A percentile compares a stretch with the other conserved stretches of the same genome.
phyloP scores from a whole-genome alignment of 2,797 vertebrate species.

The Staurois parvus region DNA sequence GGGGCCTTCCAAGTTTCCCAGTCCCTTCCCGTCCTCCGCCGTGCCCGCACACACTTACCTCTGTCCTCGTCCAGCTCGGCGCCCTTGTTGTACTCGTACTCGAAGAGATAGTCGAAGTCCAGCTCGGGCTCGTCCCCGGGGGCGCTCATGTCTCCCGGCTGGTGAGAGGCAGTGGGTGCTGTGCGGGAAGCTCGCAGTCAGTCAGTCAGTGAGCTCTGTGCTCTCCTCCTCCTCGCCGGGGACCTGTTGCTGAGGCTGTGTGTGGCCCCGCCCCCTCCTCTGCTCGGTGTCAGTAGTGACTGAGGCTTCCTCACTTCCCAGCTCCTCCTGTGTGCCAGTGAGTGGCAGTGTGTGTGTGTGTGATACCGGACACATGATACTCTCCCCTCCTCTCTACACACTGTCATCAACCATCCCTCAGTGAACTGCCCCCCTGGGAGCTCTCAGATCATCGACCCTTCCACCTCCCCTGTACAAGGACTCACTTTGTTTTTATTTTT shows the following conservation, averaged over 20 bases:
- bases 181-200: slow-evolving; percentile 50
- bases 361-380: too few relatives aligned
- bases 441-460: too few relatives aligned
- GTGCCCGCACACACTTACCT: slow-evolving; percentile 68
- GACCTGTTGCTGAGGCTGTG: slow-evolving; percentile 51
- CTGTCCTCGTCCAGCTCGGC: slow-evolving; percentile 69
- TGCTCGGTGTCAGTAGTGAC: not conserved
- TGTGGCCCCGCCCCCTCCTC: slow-evolving; percentile 48
- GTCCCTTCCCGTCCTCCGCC: too few relatives aligned
- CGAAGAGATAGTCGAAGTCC: slow-evolving; percentile 88
- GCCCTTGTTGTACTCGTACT: slow-evolving; percentile 86
- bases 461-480: too few relatives aligned
- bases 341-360: too few relatives aligned
- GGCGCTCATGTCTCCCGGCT: slow-evolving; percentile 78
- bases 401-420: too few relatives aligned
- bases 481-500: too few relatives aligned
- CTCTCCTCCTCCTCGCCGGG: slow-evolving; percentile 29
- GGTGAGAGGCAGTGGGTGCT: slow-evolving; percentile 25
- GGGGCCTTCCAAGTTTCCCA: not conserved
- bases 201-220: slow-evolving; percentile 23
- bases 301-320: slow-evolving; percentile 39
- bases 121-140: slow-evolving; percentile 84
- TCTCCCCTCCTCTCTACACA: too few relatives aligned
- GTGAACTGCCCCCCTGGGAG: too few relatives aligned
- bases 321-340: slow-evolving; percentile 40